Conservation (phyloP, 2,797 vertebrate genomes). For the Steatocranus sp. region DNA sequence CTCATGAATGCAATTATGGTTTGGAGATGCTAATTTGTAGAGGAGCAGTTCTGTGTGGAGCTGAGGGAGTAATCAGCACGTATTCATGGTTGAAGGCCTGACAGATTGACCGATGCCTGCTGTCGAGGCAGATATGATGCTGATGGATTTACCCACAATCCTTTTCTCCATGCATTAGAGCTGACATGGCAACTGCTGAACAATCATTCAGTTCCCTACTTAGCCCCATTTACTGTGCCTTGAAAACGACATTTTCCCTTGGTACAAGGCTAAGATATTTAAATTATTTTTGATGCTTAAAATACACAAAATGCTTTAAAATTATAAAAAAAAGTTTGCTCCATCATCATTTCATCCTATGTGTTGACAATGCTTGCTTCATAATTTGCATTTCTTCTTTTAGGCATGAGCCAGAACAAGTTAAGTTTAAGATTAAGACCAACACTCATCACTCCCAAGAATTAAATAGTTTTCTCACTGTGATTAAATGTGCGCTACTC, state of each 20-base stretch:
- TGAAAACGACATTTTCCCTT: slow-evolving; percentile 31
- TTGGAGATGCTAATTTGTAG: slow-evolving; percentile 62
- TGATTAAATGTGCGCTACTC: slow-evolving; percentile 66
- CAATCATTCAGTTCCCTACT: slow-evolving; percentile 31
- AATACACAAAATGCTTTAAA: background rate
- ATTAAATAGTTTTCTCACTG: background rate
- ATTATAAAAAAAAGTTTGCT: background rate
- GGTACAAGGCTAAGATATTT: background rate
- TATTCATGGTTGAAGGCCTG: slow-evolving; percentile 69
- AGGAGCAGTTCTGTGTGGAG: slow-evolving; percentile 43
- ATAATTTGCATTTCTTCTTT: background rate
- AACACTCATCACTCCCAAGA: background rate
- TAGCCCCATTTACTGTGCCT: slow-evolving; percentile 7
- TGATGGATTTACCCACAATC: slow-evolving; percentile 73
- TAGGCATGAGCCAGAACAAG: background rate
- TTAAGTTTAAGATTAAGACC: background rate
- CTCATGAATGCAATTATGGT: slow-evolving; percentile 59
- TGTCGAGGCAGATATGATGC: slow-evolving; percentile 62
- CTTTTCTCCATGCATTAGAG: slow-evolving; percentile 58
- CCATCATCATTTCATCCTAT: background rate
- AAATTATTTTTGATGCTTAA: slow-evolving; percentile 5
- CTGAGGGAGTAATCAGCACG: slow-evolving; percentile 66
- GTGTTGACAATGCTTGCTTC: background rate
- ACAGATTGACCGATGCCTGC: slow-evolving; percentile 67
- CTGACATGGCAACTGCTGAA: slow-evolving; percentile 48